Percentiles rank a stretch among this genome's conserved stretches.
phyloP scores from a whole-genome alignment of 2,888 invertebrate genomes.

The Agrotis exclamationis region DNA sequence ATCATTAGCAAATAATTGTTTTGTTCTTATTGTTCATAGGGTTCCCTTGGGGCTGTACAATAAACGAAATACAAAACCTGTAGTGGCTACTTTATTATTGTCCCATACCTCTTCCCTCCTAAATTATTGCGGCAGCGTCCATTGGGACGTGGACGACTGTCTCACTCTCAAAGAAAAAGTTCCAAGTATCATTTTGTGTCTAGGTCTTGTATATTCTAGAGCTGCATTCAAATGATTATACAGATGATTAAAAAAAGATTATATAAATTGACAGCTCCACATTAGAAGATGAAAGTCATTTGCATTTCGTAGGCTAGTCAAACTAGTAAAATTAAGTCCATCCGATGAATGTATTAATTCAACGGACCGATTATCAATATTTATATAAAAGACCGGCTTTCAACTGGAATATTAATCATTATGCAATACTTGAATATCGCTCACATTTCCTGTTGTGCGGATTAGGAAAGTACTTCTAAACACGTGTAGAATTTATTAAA shows the following conservation, averaged over 20 bases:
- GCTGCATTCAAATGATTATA: neutral
- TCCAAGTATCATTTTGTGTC: neutral
- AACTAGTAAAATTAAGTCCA: constrained; percentile 30
- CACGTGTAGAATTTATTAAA: constrained; percentile 25
- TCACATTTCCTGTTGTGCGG: constrained; percentile 29
- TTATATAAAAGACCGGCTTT: constrained; percentile 30
- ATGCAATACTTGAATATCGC: constrained; percentile 35
- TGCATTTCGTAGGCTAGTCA: constrained; percentile 20
- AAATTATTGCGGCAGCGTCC: no score
- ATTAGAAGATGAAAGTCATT: constrained; percentile 23
- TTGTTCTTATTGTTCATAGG: no score
- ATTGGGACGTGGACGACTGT: no score
- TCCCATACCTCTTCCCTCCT: no score
- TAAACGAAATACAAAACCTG: no score
- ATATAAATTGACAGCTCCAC: constrained; percentile 6
- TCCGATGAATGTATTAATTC: constrained; percentile 37
- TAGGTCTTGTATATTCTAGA: neutral
- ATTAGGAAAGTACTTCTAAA: constrained; percentile 14
- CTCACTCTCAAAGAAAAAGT: no score
- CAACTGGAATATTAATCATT: constrained; percentile 35
- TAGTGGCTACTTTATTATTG: no score
- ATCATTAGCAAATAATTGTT: no score
- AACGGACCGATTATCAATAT: constrained; percentile 34
- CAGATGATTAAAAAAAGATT: neutral
- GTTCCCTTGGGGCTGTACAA: no score